Base-by-base conservation (phyloP, 53 echinoderm and acorn worm species). In the Paelopatides confundens region DNA sequence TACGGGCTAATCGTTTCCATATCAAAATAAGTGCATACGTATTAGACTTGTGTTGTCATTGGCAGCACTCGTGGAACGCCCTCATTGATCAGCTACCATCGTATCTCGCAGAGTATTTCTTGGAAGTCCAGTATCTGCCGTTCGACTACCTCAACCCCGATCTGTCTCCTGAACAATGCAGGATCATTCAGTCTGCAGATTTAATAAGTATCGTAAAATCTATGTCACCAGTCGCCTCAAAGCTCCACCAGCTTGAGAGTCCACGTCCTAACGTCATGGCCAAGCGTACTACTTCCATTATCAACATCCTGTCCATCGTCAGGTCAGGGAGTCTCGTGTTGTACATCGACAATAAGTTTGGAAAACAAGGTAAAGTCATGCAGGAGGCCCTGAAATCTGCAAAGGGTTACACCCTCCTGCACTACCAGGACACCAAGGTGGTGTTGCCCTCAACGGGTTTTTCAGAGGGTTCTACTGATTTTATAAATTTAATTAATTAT, bases 301-400 rank as follows among this genome's bases (percentile, higher is more conserved):
- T 39, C 47, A 63, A 83, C 63, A 83, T 83, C 64, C 65, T 83
- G 26, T 64, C 63, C 39, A 13, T 5, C 3, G 63, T 64, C 17
- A 9, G 37, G 12, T 37, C 84, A 11, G 84, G 63, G 37, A 23
- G 36, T 21, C 1, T 83, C 2, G 63, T 83, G 36, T 24, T 83
- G 38, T 83, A 83, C 36, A n/a, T 83, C 9, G 84, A 83, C 38
- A 83, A 83, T 63, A 83, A 24, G 40, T n/a, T 36, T 3, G 84
- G 84, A 40, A 37, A 38, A 12, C 84, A 62, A 9, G 6, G 38
- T 5, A 64, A 12, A 3, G 65, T 83, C 1, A 28, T 83, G 37
- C 39, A 38, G 28, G 37, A 83, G n/a, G 14, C 65, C 1, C n/a
- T 65, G 2, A 8, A 39, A 38, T 4, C 37, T 1, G 64, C 62